These are phyloP conservation scores for Patella pellucida DNA, from an alignment of 2,888 invertebrate genomes.

Conservation along the genomic window DNA sequence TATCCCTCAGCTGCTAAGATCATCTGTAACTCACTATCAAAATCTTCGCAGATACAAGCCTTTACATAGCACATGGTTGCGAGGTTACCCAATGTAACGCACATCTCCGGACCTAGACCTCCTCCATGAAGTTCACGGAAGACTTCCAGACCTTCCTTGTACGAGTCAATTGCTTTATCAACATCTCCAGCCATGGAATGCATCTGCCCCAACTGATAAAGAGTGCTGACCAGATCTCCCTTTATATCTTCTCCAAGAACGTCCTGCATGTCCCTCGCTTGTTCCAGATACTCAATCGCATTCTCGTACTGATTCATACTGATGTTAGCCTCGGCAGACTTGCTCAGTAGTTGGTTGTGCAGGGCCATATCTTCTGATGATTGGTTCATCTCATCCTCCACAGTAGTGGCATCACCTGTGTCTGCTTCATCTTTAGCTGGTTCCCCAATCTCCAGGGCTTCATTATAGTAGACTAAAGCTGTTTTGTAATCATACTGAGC, in stretches of 20 bases:
- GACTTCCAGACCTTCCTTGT: slow-evolving; percentile 65
- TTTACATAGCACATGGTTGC: slow-evolving; percentile 69
- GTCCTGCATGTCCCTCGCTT: slow-evolving; percentile 68
- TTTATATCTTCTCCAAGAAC: slow-evolving; percentile 67
- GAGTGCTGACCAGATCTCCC: slow-evolving; percentile 65
- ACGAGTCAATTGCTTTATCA: slow-evolving; percentile 68
- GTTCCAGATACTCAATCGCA: slow-evolving; percentile 66
- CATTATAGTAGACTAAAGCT: slow-evolving; percentile 64
- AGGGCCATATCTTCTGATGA: slow-evolving; percentile 63
- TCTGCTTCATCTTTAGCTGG: not conserved
- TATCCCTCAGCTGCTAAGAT: slow-evolving; percentile 60
- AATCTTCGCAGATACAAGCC: slow-evolving; percentile 63
- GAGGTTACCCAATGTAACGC: slow-evolving; percentile 61
- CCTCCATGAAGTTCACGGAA: slow-evolving; percentile 62
- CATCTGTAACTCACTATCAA: slow-evolving; percentile 61
- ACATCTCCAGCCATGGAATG: slow-evolving; percentile 68
- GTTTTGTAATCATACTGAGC: slow-evolving; percentile 66
- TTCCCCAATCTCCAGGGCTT: slow-evolving; percentile 64
- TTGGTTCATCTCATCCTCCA: slow-evolving; percentile 13
- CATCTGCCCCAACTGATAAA: slow-evolving; percentile 66
- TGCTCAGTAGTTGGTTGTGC: slow-evolving; percentile 68
- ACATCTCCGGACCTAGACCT: slow-evolving; percentile 63
- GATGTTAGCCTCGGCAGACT: slow-evolving; percentile 67
- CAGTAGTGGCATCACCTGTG: not conserved
- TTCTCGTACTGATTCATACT: slow-evolving; percentile 67